phyloP scores from a whole-genome alignment of 2,113 vertebrate genomes.

The Cyprinodon brontotheroides region DNA sequence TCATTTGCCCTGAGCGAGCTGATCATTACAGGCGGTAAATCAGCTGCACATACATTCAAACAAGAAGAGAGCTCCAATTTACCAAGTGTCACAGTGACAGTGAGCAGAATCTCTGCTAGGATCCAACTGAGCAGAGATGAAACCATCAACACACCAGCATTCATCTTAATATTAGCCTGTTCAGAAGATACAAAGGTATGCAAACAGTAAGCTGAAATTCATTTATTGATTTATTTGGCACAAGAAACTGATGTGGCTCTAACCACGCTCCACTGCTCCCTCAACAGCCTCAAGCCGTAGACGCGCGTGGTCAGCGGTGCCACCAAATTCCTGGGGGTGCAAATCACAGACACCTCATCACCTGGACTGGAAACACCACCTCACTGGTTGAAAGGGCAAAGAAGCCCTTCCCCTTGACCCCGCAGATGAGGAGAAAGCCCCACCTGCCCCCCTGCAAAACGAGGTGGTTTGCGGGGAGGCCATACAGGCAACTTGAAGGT shows the following conservation, averaged over 20 bases:
- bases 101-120: not conserved
- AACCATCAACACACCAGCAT: not conserved
- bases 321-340: no score
- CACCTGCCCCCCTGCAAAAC: no score
- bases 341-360: no score
- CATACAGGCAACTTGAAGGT: no score
- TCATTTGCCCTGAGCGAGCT: slow-evolving; percentile 27
- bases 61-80: not conserved
- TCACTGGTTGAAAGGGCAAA: no score
- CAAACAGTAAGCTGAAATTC: not conserved
- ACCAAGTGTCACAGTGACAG: not conserved
- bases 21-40: slow-evolving; percentile 30
- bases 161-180: not conserved
- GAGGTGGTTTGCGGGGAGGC: no score
- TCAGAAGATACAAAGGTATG: not conserved
- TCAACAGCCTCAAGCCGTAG: no score
- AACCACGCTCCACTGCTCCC: no score
- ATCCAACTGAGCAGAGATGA: not conserved
- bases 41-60: slow-evolving; percentile 18
- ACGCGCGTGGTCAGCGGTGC: no score
- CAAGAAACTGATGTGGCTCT: not conserved
- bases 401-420: no score
- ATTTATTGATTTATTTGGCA: not conserved
- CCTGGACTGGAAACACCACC: no score
- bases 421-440: no score